These are phyloP conservation scores for Tragelaphus strepsiceros DNA, from an alignment of 2,113 vertebrate species.

Conservation along the genomic window DNA sequence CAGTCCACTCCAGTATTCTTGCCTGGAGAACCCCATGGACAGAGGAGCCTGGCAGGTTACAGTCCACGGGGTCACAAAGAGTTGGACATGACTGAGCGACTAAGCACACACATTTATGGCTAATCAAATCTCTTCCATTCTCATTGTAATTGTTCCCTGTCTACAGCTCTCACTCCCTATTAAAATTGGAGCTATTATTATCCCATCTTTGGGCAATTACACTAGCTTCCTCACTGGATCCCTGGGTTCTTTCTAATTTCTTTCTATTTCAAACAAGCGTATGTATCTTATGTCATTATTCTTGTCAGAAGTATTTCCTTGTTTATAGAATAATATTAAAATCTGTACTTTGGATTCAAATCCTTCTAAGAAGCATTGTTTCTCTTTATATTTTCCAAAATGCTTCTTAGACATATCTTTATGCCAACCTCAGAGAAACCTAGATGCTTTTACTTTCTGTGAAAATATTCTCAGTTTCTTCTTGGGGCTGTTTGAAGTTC, in stretches of 20 bases:
- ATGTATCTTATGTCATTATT: neutral
- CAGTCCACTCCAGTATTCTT: neutral
- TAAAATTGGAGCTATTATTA: neutral
- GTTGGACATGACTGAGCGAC: rapidly evolving
- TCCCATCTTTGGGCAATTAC: neutral
- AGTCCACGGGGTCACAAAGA: neutral
- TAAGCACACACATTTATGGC: neutral
- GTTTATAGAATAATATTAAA: neutral
- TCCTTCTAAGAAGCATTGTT: neutral
- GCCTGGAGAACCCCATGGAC: neutral
- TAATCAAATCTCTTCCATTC: neutral
- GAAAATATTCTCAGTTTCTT: neutral
- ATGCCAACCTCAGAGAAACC: neutral
- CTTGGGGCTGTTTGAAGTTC: neutral
- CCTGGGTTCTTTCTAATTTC: neutral
- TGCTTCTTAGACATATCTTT: neutral
- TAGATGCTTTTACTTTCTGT: neutral
- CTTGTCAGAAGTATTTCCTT: neutral
- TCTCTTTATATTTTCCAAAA: neutral
- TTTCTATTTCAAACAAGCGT: neutral
- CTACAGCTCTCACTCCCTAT: neutral
- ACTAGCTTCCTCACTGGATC: neutral
- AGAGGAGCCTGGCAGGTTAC: neutral
- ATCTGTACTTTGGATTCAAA: neutral
- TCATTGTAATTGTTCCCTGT: neutral